Percentiles rank a stretch among this genome's conserved stretches.
These are phyloP conservation scores for Hestina assimilis DNA, from an alignment of 1,140 invertebrate genomes.

Conservation along the genomic window DNA sequence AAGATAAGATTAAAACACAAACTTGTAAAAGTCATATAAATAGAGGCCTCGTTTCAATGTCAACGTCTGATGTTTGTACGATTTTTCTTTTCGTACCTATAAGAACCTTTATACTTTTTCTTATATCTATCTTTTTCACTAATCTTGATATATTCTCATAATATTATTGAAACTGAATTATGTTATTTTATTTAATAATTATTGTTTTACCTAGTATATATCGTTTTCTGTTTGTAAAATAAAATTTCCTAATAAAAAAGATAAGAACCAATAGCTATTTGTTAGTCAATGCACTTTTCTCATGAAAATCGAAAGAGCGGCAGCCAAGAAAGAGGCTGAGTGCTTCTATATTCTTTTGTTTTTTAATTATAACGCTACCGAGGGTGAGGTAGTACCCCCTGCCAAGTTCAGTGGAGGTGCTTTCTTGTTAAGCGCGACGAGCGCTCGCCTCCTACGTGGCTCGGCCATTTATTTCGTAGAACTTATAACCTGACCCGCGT, in stretches of 20 bases:
- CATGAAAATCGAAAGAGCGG: slow-evolving; percentile 49
- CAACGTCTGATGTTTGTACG: no score
- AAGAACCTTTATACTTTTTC: no score
- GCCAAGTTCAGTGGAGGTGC: slow-evolving; percentile 62
- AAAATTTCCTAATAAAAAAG: slow-evolving; percentile 17
- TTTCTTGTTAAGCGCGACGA: slow-evolving; percentile 72
- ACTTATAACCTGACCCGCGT: slow-evolving; percentile 78
- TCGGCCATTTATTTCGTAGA: slow-evolving; percentile 74
- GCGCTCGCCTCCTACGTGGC: slow-evolving; percentile 69
- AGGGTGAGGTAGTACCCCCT: slow-evolving; percentile 54
- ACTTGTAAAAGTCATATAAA: no score
- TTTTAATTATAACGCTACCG: slow-evolving; percentile 75
- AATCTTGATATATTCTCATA: no score
- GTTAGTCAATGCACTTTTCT: slow-evolving; percentile 41
- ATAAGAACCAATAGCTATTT: slow-evolving; percentile 33
- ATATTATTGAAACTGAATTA: no score
- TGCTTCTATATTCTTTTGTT: slow-evolving; percentile 76
- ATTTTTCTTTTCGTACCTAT: no score
- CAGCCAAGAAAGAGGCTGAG: slow-evolving; percentile 71
- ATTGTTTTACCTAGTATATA: neutral
- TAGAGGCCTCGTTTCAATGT: no score
- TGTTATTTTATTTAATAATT: neutral
- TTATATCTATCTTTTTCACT: no score
- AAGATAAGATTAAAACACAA: no score
- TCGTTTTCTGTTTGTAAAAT: neutral